These are phyloP conservation scores for Holothuria glaberrima DNA, from an alignment of 35 echinoderm and acorn worm genomes.

Conservation along the genomic window DNA sequence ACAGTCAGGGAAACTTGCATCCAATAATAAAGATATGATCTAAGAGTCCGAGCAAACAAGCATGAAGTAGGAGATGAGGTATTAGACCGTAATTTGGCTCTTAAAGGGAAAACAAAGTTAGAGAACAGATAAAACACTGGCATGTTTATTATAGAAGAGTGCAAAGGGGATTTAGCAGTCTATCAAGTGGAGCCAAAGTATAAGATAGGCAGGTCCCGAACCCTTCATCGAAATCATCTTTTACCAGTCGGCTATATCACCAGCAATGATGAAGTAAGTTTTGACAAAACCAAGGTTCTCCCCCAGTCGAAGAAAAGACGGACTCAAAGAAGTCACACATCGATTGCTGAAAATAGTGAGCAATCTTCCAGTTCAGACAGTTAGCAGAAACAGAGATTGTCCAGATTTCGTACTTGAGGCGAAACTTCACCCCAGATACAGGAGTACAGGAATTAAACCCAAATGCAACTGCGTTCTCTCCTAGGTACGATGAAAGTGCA, in stretches of 20 bases:
- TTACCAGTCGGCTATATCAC: slow-evolving; percentile 27
- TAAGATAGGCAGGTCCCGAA: background rate
- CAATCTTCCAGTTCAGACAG: background rate
- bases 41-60: background rate
- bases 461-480: background rate
- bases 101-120: slow-evolving; percentile 42
- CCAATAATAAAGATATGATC: slow-evolving; percentile 46
- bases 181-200: slow-evolving; percentile 16
- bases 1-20: slow-evolving; percentile 17
- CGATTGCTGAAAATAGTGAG: background rate
- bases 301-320: no score
- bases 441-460: background rate
- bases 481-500: no score
- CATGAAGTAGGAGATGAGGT: slow-evolving; percentile 3
- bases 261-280: background rate
- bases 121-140: background rate
- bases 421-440: background rate
- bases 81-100: background rate
- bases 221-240: slow-evolving; percentile 44
- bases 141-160: slow-evolving; percentile 5
- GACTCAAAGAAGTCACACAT: no score
- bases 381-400: background rate
- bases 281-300: no score
- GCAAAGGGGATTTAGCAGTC: slow-evolving; percentile 33
- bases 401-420: background rate